A percentile compares a stretch with the other conserved stretches of the same genome.
Conservation (phyloP, 2,797 vertebrate genomes). For the Kryptolebias ocellatus region DNA sequence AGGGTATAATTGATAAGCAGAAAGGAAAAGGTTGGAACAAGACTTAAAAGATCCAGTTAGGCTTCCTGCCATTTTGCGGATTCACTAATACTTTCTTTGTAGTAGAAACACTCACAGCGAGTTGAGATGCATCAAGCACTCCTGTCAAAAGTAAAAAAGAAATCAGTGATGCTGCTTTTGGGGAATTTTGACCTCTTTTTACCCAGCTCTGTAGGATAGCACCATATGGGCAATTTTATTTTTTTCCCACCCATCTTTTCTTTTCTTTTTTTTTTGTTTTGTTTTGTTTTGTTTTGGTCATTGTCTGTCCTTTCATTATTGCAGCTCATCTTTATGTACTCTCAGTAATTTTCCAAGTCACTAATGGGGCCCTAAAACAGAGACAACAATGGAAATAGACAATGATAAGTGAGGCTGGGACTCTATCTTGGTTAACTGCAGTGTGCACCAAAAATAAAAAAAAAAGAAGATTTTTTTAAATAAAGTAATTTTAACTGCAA, state of each 20-base stretch:
- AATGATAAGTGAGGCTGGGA: conserved; percentile 37
- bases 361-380: conserved; percentile 55
- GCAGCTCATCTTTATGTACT: conserved; percentile 55
- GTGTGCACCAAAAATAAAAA: conserved; percentile 40
- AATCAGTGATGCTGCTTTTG: conserved; percentile 35
- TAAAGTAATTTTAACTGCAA: conserved; percentile 44
- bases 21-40: neutral
- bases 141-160: conserved; percentile 43
- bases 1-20: conserved; percentile 14
- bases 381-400: conserved; percentile 53
- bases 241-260: conserved; percentile 33
- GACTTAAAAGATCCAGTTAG: conserved; percentile 25
- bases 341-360: conserved; percentile 49
- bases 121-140: conserved; percentile 34
- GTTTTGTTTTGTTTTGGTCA: conserved; percentile 26
- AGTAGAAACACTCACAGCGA: conserved; percentile 27
- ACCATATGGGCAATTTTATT: conserved; percentile 25
- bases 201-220: conserved; percentile 31
- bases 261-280: conserved; percentile 22
- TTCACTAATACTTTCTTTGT: conserved; percentile 37
- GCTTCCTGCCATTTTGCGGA: conserved; percentile 36
- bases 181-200: conserved; percentile 19
- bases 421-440: conserved; percentile 42
- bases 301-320: conserved; percentile 51
- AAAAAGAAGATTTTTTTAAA: conserved; percentile 39